Percentiles rank a stretch among this genome's conserved stretches.
These are phyloP conservation scores for Cordylochernes scorpioides DNA, from an alignment of 2,888 invertebrate genomes.

Conservation along the genomic window DNA sequence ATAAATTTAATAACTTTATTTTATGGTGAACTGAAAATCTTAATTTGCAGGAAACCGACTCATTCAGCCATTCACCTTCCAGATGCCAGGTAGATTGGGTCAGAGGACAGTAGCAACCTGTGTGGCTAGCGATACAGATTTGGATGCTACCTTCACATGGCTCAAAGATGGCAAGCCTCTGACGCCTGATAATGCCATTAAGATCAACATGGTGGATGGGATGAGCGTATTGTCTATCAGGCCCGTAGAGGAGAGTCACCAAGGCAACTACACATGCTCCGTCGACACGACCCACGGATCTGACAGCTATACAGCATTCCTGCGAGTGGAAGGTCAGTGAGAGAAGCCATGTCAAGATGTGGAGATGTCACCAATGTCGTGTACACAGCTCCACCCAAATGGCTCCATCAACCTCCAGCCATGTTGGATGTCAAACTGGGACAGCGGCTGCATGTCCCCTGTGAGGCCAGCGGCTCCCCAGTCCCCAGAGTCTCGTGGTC, in stretches of 20 bases:
- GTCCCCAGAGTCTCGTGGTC: slow-evolving; percentile 5
- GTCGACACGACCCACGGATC: slow-evolving; percentile 4
- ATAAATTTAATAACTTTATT: too few relatives aligned
- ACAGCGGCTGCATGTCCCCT: too few relatives aligned
- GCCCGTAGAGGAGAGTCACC: slow-evolving; percentile 2
- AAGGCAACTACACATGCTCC: slow-evolving; percentile 11
- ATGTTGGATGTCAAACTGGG: too few relatives aligned
- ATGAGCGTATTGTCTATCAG: slow-evolving; percentile 6
- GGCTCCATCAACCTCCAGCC: slow-evolving; percentile 5
- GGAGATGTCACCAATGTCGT: too few relatives aligned
- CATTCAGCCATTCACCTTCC: slow-evolving; percentile 8
- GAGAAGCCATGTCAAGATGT: too few relatives aligned
- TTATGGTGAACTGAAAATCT: too few relatives aligned
- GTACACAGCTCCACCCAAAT: slow-evolving; percentile 5
- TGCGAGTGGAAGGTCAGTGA: slow-evolving; percentile 7
- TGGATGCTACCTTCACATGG: slow-evolving; percentile 3
- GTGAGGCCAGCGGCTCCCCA: slow-evolving; percentile 7
- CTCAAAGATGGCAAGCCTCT: slow-evolving; percentile 3
- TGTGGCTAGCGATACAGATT: slow-evolving; percentile 2
- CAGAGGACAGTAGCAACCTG: slow-evolving; percentile 6
- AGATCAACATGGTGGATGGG: slow-evolving; percentile 5
- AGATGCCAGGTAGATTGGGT: slow-evolving; percentile 4
- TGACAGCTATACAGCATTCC: slow-evolving; percentile 5
- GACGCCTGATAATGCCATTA: background rate
- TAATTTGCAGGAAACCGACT: too few relatives aligned